Evolutionary conservation across 2,797 vertebrate genomes (phyloP).

Genomic region (Malacoctenus gilli): DNA sequence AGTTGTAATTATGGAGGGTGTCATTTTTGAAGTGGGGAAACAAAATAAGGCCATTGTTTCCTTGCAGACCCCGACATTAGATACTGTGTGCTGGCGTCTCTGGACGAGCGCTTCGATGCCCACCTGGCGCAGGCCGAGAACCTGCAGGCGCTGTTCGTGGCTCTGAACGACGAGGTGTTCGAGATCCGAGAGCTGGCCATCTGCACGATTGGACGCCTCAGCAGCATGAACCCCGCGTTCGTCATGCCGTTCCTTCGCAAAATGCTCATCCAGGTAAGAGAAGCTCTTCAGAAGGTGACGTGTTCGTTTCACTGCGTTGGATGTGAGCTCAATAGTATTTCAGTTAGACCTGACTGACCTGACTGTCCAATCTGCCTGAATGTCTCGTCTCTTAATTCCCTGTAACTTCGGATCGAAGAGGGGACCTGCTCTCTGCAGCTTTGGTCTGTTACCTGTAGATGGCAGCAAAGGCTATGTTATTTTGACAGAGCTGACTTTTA

Average conservation of each 20-base stretch:
- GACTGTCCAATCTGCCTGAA: no score
- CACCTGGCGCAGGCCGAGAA: conserved; percentile 98
- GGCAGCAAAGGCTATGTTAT: conserved; percentile 45
- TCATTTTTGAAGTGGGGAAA: not conserved
- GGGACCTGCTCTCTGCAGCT: conserved; percentile 14
- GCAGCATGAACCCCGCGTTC: conserved; percentile 99
- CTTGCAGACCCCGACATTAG: conserved; percentile 95
- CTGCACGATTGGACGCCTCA: conserved; percentile 97
- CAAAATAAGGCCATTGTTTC: no score
- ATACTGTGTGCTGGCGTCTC: conserved; percentile 95
- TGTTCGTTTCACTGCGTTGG: not conserved
- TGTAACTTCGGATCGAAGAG: not conserved
- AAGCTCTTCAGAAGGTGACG: not conserved
- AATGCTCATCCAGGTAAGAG: conserved; percentile 96
- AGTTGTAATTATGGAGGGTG: not conserved
- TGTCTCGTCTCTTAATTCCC: not conserved
- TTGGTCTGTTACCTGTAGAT: conserved; percentile 41
- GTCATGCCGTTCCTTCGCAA: conserved; percentile 99
- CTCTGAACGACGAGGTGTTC: conserved; percentile 97
- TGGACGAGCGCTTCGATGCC: conserved; percentile 96
- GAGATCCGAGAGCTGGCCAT: conserved; percentile 98
- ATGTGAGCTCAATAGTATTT: not conserved
- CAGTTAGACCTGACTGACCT: no score
- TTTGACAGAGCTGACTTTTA: not conserved
- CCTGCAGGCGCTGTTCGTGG: conserved; percentile 96